These are phyloP conservation scores for Paracanthobrama guichenoti DNA, from an alignment of 2,113 vertebrate species.

Conservation along the genomic window DNA sequence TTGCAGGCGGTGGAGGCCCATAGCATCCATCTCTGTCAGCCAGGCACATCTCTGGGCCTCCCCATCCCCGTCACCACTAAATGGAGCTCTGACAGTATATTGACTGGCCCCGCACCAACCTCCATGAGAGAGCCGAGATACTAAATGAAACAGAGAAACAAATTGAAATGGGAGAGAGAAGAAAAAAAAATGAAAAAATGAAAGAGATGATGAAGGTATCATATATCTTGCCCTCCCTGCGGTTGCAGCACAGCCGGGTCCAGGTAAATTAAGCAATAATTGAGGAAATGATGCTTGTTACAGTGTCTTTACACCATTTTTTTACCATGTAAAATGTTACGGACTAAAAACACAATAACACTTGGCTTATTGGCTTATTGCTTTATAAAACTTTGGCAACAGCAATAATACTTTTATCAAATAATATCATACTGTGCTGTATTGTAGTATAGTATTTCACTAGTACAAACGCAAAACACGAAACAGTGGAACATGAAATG, in stretches of 20 bases:
- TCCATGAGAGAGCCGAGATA: conserved; percentile 49
- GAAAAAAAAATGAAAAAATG: not conserved
- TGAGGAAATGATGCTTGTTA: not conserved
- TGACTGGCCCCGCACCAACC: conserved; percentile 65
- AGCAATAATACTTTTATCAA: not conserved
- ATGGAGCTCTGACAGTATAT: conserved; percentile 75
- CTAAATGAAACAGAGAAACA: conserved; percentile 40
- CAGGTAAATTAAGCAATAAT: conserved; percentile 44
- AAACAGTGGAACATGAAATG: too few relatives aligned
- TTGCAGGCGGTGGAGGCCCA: conserved; percentile 77
- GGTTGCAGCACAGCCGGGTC: not conserved
- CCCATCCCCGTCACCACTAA: conserved; percentile 73
- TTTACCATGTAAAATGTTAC: too few relatives aligned
- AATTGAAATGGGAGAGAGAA: not conserved
- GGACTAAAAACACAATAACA: not conserved
- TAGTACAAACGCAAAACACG: too few relatives aligned
- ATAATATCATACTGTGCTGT: not conserved
- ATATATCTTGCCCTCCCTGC: conserved; percentile 30
- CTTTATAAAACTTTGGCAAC: not conserved
- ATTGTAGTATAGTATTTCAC: not conserved
- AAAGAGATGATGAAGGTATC: conserved; percentile 40
- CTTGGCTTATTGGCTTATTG: not conserved
- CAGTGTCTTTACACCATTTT: too few relatives aligned
- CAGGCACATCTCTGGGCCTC: conserved; percentile 71
- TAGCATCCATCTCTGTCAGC: conserved; percentile 91